Conservation (phyloP, 2,888 invertebrate species). For the Limnephilus lunatus region DNA sequence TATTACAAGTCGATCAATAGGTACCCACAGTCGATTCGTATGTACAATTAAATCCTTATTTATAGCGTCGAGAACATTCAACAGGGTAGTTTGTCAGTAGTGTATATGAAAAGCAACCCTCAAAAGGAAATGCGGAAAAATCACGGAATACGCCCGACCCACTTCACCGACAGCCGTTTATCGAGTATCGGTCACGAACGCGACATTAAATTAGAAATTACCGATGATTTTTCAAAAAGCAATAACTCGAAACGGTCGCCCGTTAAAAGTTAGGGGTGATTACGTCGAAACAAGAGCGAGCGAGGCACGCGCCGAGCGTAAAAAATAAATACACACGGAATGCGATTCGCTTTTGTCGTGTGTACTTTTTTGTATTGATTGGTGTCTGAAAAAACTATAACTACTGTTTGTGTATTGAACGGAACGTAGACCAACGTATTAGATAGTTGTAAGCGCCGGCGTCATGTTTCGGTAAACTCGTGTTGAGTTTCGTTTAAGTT, state of each 20-base stretch:
- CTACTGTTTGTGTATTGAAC: background rate
- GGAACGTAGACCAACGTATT: background rate
- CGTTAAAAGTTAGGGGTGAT: conserved; percentile 4
- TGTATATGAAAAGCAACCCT: background rate
- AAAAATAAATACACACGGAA: conserved; percentile 3
- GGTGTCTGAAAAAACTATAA: background rate
- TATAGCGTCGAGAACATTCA: background rate
- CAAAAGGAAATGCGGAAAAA: background rate
- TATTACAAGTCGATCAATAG: no score
- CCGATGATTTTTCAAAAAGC: conserved; percentile 1
- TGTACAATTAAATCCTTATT: background rate
- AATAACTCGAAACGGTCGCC: conserved; percentile 11
- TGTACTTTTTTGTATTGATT: background rate
- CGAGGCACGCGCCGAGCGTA: conserved; percentile 13
- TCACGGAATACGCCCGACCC: background rate
- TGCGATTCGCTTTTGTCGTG: background rate
- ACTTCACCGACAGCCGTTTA: background rate
- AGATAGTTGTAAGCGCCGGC: background rate
- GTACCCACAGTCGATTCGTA: no score
- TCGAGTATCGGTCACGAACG: conserved; percentile 10
- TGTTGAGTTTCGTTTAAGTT: background rate
- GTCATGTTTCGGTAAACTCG: background rate
- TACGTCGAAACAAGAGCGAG: conserved; percentile 8
- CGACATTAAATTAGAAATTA: background rate
- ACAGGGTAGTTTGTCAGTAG: background rate